phyloP scores from a whole-genome alignment of 2,888 invertebrate species.

The Acanthosepion lycidas region DNA sequence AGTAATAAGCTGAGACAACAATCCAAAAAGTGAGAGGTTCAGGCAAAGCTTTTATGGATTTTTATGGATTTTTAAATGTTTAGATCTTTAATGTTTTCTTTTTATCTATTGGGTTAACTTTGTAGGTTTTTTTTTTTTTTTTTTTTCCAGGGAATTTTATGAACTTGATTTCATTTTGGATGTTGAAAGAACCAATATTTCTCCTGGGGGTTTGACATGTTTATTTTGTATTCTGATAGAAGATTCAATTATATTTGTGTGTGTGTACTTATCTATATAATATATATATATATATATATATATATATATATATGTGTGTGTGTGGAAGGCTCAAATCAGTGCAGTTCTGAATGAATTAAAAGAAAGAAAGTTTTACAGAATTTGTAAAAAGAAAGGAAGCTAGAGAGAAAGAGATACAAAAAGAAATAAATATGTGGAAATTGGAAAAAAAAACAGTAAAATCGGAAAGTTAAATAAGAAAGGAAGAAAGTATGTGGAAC shows the following conservation, averaged over 20 bases:
- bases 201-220: background rate
- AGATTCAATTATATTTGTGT: background rate
- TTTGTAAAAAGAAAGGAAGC: background rate
- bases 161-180: slow-evolving; percentile 16
- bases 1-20: background rate
- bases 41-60: background rate
- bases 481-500: too few species aligned
- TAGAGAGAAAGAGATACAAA: background rate
- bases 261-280: background rate
- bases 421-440: background rate
- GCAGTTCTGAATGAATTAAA: background rate
- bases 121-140: too few species aligned
- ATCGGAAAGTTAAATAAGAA: too few species aligned
- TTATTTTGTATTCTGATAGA: background rate
- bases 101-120: background rate
- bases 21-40: background rate
- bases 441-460: too few species aligned
- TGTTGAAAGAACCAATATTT: background rate
- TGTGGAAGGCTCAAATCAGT: background rate
- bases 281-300: too few species aligned
- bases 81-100: background rate
- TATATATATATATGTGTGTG: too few species aligned
- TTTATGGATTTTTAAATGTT: background rate
- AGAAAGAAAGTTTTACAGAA: background rate
- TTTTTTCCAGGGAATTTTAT: background rate